Base-by-base conservation (phyloP, 2,888 invertebrate genomes). In the Sicus ferrugineus region DNA sequence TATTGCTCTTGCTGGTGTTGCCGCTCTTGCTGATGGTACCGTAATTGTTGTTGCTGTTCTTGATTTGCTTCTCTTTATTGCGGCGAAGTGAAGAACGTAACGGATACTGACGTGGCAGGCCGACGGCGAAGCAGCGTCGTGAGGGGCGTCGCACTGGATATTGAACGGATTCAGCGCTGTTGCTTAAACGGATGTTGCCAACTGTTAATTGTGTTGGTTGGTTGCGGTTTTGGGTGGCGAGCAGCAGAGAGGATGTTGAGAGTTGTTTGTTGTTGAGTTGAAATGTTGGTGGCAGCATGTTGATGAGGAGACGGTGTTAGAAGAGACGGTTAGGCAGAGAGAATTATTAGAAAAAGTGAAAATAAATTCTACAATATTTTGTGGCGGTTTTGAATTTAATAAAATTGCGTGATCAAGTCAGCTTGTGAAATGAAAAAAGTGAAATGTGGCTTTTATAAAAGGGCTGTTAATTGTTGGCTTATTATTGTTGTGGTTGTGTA, bases 81-180 rank as follows among this genome's bases (percentile, higher is more conserved):
- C 89, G 86, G 46, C 88, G 86, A 78, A 88, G 86, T 63, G 88
- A 86, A 9, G 88, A 87, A 67, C 88, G 86, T 74, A 88, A 84
- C 34, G 87, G 84, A 79, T 88, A 87, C 73, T 87, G 87, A 5
- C 85, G 82, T 56, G 84, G 81, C 73, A 83, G 77, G 52, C 78
- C 77, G 70, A 88, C 83, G 76, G 86, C 86, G 71, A 88, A 87
- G 68, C 90, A 88, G 68, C 88, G 83, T 77, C 88, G 87, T 77
- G 88, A 87, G 70, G 88, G 86, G 75, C 89, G 85, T 81, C 89
- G 89, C 67, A 87, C 86, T 75, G 89, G 83, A 79, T 88, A 89
- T 77, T 89, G 88, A 73, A 89, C 87, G 61, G 89, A 90, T 82
- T 90, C 90, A 64, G 89, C 89, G 81, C 89, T 90, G 68, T 89